These are phyloP conservation scores for Brachypteracias leptosomus DNA, from an alignment of 2,113 vertebrate species.

Conservation along the genomic window DNA sequence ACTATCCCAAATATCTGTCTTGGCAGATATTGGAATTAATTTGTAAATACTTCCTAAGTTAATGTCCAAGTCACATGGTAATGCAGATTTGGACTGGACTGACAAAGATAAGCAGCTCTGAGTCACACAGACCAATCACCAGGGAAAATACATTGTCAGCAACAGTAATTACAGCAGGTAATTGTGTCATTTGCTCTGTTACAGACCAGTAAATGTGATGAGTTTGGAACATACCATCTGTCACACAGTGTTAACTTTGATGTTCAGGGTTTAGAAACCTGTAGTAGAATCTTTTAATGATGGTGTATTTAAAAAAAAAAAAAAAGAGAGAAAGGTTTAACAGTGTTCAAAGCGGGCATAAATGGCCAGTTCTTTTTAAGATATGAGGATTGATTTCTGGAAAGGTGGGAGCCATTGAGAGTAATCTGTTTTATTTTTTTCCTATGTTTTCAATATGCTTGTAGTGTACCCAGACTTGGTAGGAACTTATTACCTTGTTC, in stretches of 20 bases:
- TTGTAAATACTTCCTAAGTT: conserved; percentile 56
- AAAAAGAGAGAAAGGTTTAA: conserved; percentile 36
- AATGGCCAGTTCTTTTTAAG: neutral
- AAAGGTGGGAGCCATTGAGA: neutral
- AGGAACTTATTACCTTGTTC: neutral
- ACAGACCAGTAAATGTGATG: conserved; percentile 73
- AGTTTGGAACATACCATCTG: conserved; percentile 70
- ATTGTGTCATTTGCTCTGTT: conserved; percentile 80
- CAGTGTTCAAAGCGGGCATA: neutral
- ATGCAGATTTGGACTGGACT: conserved; percentile 48
- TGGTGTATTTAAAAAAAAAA: neutral
- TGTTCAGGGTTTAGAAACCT: conserved; percentile 53
- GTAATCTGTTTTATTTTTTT: neutral
- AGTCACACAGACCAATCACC: conserved; percentile 66
- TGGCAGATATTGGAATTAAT: conserved; percentile 35
- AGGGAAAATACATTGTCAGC: conserved; percentile 73
- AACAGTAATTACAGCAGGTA: conserved; percentile 80
- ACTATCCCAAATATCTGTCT: conserved; percentile 11
- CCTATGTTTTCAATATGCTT: neutral
- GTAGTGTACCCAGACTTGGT: neutral
- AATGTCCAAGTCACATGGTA: conserved; percentile 14
- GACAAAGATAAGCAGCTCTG: conserved; percentile 66
- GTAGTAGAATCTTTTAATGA: conserved; percentile 3
- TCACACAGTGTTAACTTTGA: conserved; percentile 73
- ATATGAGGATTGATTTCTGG: neutral